A percentile compares a stretch with the other conserved stretches of the same genome.
phyloP scores from a whole-genome alignment of 2,888 invertebrate genomes.

The Leucoptera coffeella region DNA sequence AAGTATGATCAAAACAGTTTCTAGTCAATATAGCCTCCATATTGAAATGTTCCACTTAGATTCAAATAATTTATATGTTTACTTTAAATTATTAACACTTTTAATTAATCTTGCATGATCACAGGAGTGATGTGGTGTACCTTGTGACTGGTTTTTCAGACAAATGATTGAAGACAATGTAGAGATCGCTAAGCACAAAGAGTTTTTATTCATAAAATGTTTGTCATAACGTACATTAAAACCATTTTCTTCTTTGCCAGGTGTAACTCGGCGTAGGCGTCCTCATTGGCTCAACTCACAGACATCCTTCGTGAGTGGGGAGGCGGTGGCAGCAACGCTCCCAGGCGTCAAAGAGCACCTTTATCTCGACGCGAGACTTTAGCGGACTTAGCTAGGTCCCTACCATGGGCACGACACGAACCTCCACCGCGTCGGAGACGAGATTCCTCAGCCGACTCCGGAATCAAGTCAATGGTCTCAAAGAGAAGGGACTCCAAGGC shows the following conservation, averaged over 20 bases:
- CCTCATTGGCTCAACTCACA: constrained; percentile 81
- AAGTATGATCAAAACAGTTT: no score
- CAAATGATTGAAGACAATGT: no score
- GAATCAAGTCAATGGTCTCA: constrained; percentile 70
- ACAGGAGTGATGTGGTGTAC: no score
- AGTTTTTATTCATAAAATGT: neutral
- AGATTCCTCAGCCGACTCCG: constrained; percentile 83
- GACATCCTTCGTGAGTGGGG: constrained; percentile 87
- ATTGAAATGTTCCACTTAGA: no score
- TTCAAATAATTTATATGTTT: no score
- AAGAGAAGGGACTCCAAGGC: constrained; percentile 67
- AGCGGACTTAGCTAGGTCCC: constrained; percentile 78
- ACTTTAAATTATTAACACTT: no score
- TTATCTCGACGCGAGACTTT: constrained; percentile 79
- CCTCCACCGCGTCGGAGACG: constrained; percentile 66
- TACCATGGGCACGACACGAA: constrained; percentile 71
- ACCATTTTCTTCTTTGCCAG: no score
- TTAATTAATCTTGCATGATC: no score
- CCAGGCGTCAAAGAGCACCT: constrained; percentile 56
- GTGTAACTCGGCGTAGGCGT: constrained; percentile 66
- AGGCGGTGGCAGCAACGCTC: constrained; percentile 42
- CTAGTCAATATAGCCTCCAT: no score
- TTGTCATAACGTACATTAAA: no score
- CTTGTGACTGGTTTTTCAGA: no score
- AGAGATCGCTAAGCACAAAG: no score